Percentiles rank a stretch among this genome's conserved stretches.
Conservation (phyloP, 2,113 vertebrate genomes). For the Tetraodon nigroviridis region DNA sequence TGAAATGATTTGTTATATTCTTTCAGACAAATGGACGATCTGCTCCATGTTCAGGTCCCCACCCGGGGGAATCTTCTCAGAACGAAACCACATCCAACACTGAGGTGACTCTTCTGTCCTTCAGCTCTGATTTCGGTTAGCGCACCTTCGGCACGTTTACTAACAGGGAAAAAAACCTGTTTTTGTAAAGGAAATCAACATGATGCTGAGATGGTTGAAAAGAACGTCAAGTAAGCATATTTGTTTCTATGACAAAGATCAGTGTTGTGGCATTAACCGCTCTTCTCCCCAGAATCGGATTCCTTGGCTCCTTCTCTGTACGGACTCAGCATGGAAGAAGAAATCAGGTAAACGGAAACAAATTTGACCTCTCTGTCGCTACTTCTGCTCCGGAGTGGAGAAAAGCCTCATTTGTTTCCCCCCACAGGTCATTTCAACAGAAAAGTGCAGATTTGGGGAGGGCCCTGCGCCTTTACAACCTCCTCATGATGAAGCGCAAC, state of each 20-base stretch:
- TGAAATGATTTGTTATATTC: neutral
- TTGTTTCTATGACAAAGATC: neutral
- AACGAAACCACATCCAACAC: neutral
- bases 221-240: constrained; percentile 43
- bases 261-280: neutral
- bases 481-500: constrained; percentile 48
- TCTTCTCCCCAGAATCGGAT: constrained; percentile 35
- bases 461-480: constrained; percentile 50
- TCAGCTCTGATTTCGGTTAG: neutral
- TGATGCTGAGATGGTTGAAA: constrained; percentile 50
- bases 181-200: constrained; percentile 27
- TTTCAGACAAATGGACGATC: neutral
- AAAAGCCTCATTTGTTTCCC: neutral
- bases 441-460: constrained; percentile 36
- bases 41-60: neutral
- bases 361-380: neutral
- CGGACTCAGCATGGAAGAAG: constrained; percentile 46
- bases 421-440: constrained; percentile 46
- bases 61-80: neutral
- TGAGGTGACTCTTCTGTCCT: constrained; percentile 8
- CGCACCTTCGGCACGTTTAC: neutral
- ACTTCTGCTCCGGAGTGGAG: neutral
- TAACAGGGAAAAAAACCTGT: no score
- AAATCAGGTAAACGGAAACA: constrained; percentile 51
- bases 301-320: constrained; percentile 16